Base-by-base conservation (phyloP, 2,888 invertebrate genomes). In the Drosophila falleni region DNA sequence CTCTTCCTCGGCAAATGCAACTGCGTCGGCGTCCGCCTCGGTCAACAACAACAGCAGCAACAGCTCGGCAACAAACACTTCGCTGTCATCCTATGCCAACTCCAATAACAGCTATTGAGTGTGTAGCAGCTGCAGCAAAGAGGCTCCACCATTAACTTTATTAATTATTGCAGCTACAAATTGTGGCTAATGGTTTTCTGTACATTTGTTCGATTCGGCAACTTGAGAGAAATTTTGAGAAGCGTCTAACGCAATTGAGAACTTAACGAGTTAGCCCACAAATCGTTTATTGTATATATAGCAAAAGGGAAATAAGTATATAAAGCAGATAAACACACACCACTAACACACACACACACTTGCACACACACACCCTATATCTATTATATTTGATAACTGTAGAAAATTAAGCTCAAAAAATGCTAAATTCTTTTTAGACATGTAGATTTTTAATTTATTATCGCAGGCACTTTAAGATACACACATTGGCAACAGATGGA, bases 361-460 rank as follows among this genome's bases (percentile, higher is more conserved):
- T 23, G 39, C 15, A 54, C 15, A 54, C 37, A 56, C 49, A 68
- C 46, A 35, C 33, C 37, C 55, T 49, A 31, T 44, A 63, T 33
- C 47, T 39, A 63, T 56, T 77, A 77, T 82, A 83, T 82, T 88
- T 83, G 62, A 80, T 83, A 88, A 88, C 55, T 64, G 58, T 83
- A 83, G 83, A 70, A 59, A 68, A 74, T 47, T 82, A 88, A 88
- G 89, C 87, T 85, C 71, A 85, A 64, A 71, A 63, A 63, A 71
- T 73, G 74, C 77, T 63, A 80, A 66, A 79, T 60, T 70, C 61
- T 71, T 69, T 75, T 73, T 87, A 81, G 74, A 74, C 53, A 66
- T 53, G 69, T 81, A 85, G 72, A 72, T 80, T 73, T 77, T 78
- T 88, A 72, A 89, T 89, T 89, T 86, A 89, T 86, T 87, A 78